Evolutionary conservation across 2,797 vertebrate genomes (phyloP).

Genomic region (Phalloptychus januarius): DNA sequence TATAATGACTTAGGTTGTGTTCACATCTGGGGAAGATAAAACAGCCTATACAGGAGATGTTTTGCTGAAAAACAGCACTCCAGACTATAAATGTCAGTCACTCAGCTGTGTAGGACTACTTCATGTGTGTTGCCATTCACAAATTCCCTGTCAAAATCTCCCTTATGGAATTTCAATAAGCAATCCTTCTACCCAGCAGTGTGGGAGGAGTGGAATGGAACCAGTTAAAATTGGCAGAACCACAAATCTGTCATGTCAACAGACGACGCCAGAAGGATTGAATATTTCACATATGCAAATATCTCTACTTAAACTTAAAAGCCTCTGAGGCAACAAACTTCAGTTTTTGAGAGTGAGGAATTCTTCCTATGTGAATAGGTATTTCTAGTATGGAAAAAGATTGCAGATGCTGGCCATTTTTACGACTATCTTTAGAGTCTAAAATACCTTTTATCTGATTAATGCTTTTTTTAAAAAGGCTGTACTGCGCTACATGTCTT

Average conservation of each 20-base stretch:
- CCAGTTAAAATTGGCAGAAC: slow-evolving; percentile 62
- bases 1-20: background rate
- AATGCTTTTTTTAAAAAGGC: slow-evolving; percentile 38
- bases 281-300: slow-evolving; percentile 74
- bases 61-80: background rate
- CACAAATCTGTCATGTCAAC: slow-evolving; percentile 66
- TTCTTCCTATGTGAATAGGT: slow-evolving; percentile 32
- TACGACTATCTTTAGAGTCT: slow-evolving; percentile 23
- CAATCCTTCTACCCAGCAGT: slow-evolving; percentile 48
- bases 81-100: background rate
- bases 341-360: slow-evolving; percentile 34
- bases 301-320: slow-evolving; percentile 65
- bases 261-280: slow-evolving; percentile 50
- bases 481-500: slow-evolving; percentile 18
- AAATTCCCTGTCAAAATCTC: slow-evolving; percentile 22
- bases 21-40: background rate
- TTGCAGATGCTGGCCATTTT: slow-evolving; percentile 25
- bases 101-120: background rate
- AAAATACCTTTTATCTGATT: slow-evolving; percentile 55
- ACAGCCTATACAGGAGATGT: background rate
- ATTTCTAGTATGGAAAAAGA: slow-evolving; percentile 16
- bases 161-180: slow-evolving; percentile 34
- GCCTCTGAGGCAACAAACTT: slow-evolving; percentile 50
- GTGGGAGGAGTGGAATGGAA: slow-evolving; percentile 65
- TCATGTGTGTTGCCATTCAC: slow-evolving; percentile 29